These are phyloP conservation scores for Lithobates sylvaticus DNA, from an alignment of 2,797 vertebrate species.

Conservation along the genomic window DNA sequence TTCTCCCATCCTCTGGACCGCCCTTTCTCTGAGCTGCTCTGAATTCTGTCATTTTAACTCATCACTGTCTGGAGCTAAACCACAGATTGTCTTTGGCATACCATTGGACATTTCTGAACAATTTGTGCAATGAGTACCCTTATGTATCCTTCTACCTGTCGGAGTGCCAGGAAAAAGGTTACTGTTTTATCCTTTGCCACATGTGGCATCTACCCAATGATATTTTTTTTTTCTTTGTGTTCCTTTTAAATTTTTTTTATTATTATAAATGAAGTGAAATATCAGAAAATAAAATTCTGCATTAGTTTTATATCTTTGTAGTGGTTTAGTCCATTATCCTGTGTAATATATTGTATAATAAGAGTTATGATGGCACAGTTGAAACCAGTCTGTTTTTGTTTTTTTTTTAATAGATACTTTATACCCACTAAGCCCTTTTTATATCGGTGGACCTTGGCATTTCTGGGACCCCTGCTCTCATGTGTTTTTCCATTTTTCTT, in stretches of 20 bases:
- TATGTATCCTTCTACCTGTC: conserved; percentile 36
- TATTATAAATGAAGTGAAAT: conserved; percentile 77
- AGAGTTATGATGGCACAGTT: neutral
- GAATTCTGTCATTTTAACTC: conserved; percentile 6
- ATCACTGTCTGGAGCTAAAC: conserved; percentile 25
- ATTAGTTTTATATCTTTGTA: conserved; percentile 71
- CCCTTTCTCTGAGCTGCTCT: neutral
- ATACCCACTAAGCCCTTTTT: neutral
- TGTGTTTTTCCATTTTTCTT: neutral
- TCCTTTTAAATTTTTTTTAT: conserved; percentile 71
- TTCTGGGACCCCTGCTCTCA: neutral
- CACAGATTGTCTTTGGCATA: conserved; percentile 3
- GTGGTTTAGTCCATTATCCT: neutral
- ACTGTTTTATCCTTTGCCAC: conserved; percentile 25
- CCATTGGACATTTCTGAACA: conserved; percentile 30
- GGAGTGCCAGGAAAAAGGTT: conserved; percentile 22
- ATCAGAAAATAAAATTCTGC: conserved; percentile 75
- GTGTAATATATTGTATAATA: conserved; percentile 9
- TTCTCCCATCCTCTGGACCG: neutral
- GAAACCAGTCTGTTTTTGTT: neutral
- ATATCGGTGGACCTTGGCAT: neutral
- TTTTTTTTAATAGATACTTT: neutral
- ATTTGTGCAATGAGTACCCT: conserved; percentile 57
- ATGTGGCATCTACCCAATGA: conserved; percentile 67
- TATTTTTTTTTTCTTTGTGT: conserved; percentile 19